phyloP scores from a whole-genome alignment of 2,113 vertebrate genomes.

The Lycaon pictus region DNA sequence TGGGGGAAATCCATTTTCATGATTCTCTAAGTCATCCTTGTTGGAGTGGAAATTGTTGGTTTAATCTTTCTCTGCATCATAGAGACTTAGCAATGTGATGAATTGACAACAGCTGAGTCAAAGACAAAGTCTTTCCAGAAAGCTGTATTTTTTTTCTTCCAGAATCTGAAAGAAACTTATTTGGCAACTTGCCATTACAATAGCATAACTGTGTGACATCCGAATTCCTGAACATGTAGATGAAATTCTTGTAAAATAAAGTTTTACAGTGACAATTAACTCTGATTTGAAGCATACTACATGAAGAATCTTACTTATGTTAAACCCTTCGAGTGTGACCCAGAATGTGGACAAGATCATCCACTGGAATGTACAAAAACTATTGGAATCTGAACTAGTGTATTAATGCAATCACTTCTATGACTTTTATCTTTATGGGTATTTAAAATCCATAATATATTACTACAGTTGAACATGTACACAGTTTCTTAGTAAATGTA shows the following conservation, averaged over 20 bases:
- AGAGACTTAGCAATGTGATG: not conserved
- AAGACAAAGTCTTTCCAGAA: constrained; percentile 6
- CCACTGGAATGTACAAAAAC: not conserved
- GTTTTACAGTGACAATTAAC: not conserved
- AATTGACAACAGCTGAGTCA: not conserved
- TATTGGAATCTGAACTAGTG: not conserved
- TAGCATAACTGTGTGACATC: not conserved
- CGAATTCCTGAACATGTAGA: constrained; percentile 14
- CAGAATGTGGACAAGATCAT: constrained; percentile 2
- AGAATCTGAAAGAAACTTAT: constrained; percentile 30
- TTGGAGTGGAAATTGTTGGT: not conserved
- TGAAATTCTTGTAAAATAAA: constrained; percentile 45
- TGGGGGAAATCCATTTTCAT: not conserved
- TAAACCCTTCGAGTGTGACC: not conserved
- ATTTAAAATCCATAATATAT: not conserved
- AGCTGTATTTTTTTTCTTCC: not conserved
- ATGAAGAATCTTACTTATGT: not conserved
- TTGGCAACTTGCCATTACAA: not conserved
- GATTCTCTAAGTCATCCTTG: constrained; percentile 24
- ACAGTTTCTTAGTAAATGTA: constrained; percentile 35
- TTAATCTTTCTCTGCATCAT: not conserved
- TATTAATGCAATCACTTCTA: constrained; percentile 30
- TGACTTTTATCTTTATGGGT: not conserved
- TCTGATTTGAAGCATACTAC: constrained; percentile 26
- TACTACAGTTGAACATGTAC: not conserved